Evolutionary conservation across 1,140 invertebrate species (phyloP).

Genomic region (Listronotus bonariensis): DNA sequence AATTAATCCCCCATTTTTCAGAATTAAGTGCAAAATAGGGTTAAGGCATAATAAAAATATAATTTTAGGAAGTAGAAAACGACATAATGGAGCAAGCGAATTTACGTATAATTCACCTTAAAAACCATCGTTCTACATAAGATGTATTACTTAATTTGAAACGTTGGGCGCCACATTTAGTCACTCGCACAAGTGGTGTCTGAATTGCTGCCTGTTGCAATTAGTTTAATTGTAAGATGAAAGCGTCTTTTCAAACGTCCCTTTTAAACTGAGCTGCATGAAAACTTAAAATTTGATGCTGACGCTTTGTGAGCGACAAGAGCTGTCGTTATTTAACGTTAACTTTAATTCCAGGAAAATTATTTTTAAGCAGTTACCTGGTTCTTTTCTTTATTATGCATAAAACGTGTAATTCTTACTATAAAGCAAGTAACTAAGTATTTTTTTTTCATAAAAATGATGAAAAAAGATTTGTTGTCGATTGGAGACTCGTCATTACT

Average conservation of each 20-base stretch:
- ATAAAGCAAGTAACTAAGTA: no score
- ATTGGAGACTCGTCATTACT: no score
- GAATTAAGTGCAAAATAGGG: background rate
- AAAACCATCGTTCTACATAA: conserved; percentile 1
- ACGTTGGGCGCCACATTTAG: background rate
- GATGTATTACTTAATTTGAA: background rate
- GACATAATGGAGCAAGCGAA: background rate
- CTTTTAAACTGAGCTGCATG: background rate
- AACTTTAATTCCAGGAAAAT: no score
- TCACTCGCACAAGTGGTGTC: background rate
- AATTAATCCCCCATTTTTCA: no score
- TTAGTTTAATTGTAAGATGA: conserved; percentile 13
- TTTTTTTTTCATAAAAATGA: no score
- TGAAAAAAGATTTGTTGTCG: no score
- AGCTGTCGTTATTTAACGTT: no score
- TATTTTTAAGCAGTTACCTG: no score
- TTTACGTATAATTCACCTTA: background rate
- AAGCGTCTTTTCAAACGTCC: background rate
- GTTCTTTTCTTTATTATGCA: no score
- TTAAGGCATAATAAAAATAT: conserved; percentile 1
- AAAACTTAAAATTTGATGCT: no score
- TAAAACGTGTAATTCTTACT: no score
- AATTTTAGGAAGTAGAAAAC: background rate
- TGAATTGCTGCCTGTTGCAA: conserved; percentile 4
- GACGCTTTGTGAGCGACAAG: background rate